phyloP scores from a whole-genome alignment of 2,797 vertebrate species.

The Pitangus sulphuratus region DNA sequence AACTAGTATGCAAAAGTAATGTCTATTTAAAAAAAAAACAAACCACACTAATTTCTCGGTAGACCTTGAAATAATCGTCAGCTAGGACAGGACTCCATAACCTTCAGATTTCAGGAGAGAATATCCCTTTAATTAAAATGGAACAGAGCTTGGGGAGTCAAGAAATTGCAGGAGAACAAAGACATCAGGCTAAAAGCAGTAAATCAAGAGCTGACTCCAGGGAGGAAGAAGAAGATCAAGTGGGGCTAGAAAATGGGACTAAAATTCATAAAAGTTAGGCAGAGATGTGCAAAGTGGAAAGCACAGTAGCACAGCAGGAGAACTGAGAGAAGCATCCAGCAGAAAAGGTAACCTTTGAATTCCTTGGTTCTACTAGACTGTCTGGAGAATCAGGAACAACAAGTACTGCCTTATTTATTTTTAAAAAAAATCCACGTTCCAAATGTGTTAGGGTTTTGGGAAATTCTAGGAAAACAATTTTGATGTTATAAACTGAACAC shows the following conservation, averaged over 20 bases:
- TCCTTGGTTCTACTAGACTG: not conserved
- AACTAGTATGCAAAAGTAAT: not conserved
- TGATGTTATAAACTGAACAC: not conserved
- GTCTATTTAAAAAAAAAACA: not conserved
- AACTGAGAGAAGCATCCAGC: not conserved
- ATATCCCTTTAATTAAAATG: not conserved
- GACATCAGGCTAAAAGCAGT: slow-evolving; percentile 17
- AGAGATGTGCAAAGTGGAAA: not conserved
- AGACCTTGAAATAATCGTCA: slow-evolving; percentile 3
- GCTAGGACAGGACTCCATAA: not conserved
- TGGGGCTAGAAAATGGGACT: not conserved
- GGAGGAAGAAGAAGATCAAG: not conserved
- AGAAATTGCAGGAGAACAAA: slow-evolving; percentile 21
- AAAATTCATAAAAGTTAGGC: not conserved
- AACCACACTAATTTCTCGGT: not conserved
- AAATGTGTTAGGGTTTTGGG: fast-evolving
- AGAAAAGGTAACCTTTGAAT: not conserved
- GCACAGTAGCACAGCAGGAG: not conserved
- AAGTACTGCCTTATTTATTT: not conserved
- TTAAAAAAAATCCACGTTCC: not conserved
- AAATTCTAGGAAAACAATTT: not conserved
- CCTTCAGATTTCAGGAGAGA: slow-evolving; percentile 9
- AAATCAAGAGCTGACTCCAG: not conserved
- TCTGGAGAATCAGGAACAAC: not conserved
- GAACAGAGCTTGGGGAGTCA: not conserved